Evolutionary conservation across 2,797 vertebrate genomes (phyloP), one percentile per base, ranked within the genome.

Genomic region (Ispidina picta): DNA sequence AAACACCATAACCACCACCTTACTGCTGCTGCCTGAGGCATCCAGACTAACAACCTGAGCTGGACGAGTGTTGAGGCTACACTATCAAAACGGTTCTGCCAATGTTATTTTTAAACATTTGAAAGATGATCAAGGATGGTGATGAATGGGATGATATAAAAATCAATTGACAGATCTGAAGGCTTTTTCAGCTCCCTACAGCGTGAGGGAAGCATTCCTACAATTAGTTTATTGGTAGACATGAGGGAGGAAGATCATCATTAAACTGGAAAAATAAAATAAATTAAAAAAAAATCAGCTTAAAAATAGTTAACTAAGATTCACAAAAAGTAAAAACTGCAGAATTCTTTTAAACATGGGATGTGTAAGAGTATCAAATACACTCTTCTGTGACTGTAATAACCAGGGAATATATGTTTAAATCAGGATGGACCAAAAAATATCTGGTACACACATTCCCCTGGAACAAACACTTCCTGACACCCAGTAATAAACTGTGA

Each of bases 111-210:
- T 46, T 41, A 60, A 81, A 68, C 0, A 2, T 25, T 29, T 71
- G 62, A 68, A 88, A 94, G 51, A 79, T 44, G 81, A 91, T 83
- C 83, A 59, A 43, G 75, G 65, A 84, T 41, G 81, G 81, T 66
- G 51, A 88, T 84, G 89, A 93, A 90, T 11, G 54, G 62, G 60
- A 73, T 77, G 78, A 20, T 25, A 33, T 7, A 73, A 88, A 83
- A 87, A 80, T 43, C 75, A 74, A 9, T 8, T 11, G 51, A 54
- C 9, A 82, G 62, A 60, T 79, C 6, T 64, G 28, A 82, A 60
- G 72, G 41, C 39, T 77, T 81, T 77, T 81, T 64, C 16, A 25
- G 20, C 31, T 62, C 68, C 58, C 28, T 54, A 82, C 44, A 64
- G 21, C 1, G 2, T 9, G 48, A 88, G 33, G 76, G 75, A 75